These are phyloP conservation scores for Tortrix viridana DNA, from an alignment of 2,888 invertebrate species.

Conservation along the genomic window DNA sequence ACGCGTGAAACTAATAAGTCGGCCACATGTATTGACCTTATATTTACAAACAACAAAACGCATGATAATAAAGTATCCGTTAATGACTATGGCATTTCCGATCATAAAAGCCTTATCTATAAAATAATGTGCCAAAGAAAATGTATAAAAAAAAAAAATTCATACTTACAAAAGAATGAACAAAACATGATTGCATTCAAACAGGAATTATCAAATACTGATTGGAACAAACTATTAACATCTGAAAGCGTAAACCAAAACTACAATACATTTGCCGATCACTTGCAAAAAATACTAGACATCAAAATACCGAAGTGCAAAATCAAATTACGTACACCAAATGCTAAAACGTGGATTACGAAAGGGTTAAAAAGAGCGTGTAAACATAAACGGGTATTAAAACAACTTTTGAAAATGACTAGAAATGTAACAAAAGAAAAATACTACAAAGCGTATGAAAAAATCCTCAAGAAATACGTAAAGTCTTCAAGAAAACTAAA, in stretches of 20 bases:
- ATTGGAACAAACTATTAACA: conserved; percentile 1
- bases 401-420: not conserved
- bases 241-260: conserved; percentile 3
- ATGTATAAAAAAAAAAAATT: not conserved
- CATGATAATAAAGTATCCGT: conserved; percentile 5
- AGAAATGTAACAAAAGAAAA: not conserved
- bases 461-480: not conserved
- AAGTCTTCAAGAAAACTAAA: not conserved
- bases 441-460: conserved; percentile 8
- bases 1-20: too few species aligned
- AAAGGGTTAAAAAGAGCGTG: conserved; percentile 1
- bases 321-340: not conserved
- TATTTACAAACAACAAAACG: not conserved
- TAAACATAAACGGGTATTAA: conserved; percentile 8
- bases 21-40: too few species aligned
- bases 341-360: not conserved
- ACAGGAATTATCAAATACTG: not conserved
- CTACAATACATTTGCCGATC: not conserved
- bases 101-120: conserved; percentile 5
- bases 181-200: not conserved
- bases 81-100: conserved; percentile 6
- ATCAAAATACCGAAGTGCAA: conserved; percentile 1
- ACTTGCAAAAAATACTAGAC: not conserved
- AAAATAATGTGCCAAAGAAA: not conserved
- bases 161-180: not conserved